Evolutionary conservation across 2,797 vertebrate species (phyloP).

Genomic region (Coreius guichenoti): DNA sequence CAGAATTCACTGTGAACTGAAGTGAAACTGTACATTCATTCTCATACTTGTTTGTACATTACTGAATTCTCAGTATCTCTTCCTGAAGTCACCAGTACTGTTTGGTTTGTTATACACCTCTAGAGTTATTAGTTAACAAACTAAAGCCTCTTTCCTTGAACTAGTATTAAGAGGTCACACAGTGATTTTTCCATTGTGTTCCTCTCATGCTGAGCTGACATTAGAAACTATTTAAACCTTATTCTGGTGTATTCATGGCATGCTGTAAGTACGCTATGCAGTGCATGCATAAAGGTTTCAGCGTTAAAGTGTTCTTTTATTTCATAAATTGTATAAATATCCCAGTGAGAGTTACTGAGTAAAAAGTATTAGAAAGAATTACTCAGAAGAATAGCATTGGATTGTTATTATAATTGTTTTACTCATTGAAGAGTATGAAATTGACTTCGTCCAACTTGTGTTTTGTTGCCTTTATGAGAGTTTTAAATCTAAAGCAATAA

Average conservation of each 20-base stretch:
- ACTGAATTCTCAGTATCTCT: neutral
- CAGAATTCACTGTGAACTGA: slow-evolving; percentile 53
- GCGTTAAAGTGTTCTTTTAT: neutral
- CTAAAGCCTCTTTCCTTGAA: slow-evolving; percentile 13
- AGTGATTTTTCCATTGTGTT: slow-evolving; percentile 26
- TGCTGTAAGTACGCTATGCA: slow-evolving; percentile 12
- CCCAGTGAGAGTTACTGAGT: neutral
- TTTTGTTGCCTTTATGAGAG: slow-evolving; percentile 61
- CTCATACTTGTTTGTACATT: neutral
- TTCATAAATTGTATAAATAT: slow-evolving; percentile 1
- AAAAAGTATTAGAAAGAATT: neutral
- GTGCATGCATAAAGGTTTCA: slow-evolving; percentile 27
- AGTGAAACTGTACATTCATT: neutral
- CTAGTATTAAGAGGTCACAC: slow-evolving; percentile 9
- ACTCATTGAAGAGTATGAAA: slow-evolving; percentile 21
- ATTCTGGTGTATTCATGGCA: slow-evolving; percentile 1
- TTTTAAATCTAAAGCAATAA: slow-evolving; percentile 53
- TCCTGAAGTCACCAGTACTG: neutral
- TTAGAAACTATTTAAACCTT: slow-evolving; percentile 4
- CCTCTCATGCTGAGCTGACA: slow-evolving; percentile 15
- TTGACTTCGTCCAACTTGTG: slow-evolving; percentile 29
- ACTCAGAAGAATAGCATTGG: neutral
- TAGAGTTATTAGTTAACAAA: neutral
- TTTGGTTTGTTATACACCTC: neutral
- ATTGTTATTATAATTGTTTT: slow-evolving; percentile 38